Evolutionary conservation across 2,888 invertebrate genomes (phyloP).

Genomic region (Cosmorhoe ocellata): DNA sequence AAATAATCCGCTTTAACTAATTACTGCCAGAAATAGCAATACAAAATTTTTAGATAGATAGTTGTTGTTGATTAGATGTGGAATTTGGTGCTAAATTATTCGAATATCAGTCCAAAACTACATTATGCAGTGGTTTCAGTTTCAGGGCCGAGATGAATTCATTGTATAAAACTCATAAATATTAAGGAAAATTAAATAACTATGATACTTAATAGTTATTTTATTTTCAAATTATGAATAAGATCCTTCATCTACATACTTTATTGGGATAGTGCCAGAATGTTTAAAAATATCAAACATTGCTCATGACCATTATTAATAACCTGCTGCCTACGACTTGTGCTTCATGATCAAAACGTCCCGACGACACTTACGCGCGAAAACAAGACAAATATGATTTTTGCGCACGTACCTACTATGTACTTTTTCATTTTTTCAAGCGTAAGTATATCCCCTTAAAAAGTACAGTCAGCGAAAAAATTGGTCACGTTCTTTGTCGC

Average conservation of each 20-base stretch:
- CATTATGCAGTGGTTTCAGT: conserved; percentile 32
- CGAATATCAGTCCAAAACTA: conserved; percentile 63
- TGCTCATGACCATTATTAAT: not conserved
- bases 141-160: conserved; percentile 11
- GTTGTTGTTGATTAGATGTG: conserved; percentile 64
- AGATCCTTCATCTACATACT: conserved; percentile 4
- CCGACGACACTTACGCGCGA: no score
- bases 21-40: conserved; percentile 30
- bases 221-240: conserved; percentile 16
- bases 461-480: no score
- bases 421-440: no score
- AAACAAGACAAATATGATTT: no score
- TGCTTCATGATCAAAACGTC: no score
- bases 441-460: no score
- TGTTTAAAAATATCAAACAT: conserved; percentile 1
- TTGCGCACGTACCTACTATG: no score
- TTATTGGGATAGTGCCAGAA: conserved; percentile 6
- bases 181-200: conserved; percentile 26
- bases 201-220: conserved; percentile 19
- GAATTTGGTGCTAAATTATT: conserved; percentile 75
- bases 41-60: conserved; percentile 50
- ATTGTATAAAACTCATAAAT: conserved; percentile 22
- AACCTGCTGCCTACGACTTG: not conserved
- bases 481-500: no score
- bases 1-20: conserved; percentile 19